These are phyloP conservation scores for Fabriciana adippe DNA, from an alignment of 2,888 invertebrate species.

Conservation along the genomic window DNA sequence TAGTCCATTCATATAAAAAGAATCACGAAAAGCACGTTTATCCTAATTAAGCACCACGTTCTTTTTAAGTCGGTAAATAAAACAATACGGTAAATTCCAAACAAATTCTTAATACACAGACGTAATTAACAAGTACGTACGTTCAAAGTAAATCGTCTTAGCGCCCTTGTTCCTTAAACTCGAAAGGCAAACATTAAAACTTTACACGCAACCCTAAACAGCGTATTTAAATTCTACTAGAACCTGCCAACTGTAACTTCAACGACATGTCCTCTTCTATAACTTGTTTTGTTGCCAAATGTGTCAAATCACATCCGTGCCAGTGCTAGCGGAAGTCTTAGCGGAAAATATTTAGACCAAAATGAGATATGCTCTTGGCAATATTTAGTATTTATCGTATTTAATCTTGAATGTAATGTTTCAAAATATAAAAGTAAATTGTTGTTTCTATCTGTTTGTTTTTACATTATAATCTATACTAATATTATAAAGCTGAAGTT, in stretches of 20 bases:
- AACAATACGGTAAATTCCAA: no score
- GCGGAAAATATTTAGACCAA: slow-evolving; percentile 4
- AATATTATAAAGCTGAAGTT: no score
- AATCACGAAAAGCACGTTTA: no score
- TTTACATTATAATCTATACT: no score
- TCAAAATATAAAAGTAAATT: background rate
- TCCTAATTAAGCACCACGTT: no score
- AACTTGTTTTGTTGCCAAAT: slow-evolving; percentile 32
- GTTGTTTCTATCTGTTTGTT: background rate
- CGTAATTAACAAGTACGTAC: slow-evolving; percentile 6
- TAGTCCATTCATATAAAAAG: no score
- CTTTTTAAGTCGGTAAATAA: no score
- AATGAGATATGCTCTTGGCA: slow-evolving; percentile 1
- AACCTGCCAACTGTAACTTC: slow-evolving; percentile 29
- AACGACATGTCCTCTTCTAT: slow-evolving; percentile 8
- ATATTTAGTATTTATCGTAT: slow-evolving; percentile 4
- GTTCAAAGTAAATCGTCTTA: slow-evolving; percentile 9
- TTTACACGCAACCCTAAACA: slow-evolving; percentile 14
- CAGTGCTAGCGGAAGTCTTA: slow-evolving; percentile 14
- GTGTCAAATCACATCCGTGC: slow-evolving; percentile 26
- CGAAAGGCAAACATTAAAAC: slow-evolving; percentile 21
- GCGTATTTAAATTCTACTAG: slow-evolving; percentile 32
- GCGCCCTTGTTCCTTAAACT: slow-evolving; percentile 13
- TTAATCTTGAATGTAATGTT: background rate
- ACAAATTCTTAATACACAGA: slow-evolving; percentile 6